phyloP scores from a whole-genome alignment of 2,797 vertebrate genomes.

The Sebastes jordani region DNA sequence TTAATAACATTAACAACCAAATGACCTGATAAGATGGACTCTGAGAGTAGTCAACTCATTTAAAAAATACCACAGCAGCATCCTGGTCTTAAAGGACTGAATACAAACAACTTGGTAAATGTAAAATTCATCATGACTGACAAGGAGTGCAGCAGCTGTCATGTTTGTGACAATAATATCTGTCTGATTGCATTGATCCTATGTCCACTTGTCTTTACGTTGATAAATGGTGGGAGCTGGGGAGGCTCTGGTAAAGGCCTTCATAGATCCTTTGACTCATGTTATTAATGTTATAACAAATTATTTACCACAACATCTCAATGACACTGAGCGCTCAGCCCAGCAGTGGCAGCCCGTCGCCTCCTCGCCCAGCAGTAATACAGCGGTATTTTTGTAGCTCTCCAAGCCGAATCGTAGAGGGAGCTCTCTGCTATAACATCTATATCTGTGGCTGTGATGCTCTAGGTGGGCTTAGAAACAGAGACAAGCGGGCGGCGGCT shows the following conservation, averaged over 20 bases:
- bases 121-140: not conserved
- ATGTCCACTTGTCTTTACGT: not conserved
- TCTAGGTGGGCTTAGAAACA: conserved; percentile 73
- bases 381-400: conserved; percentile 81
- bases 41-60: not conserved
- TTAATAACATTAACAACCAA: not conserved
- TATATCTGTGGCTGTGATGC: conserved; percentile 71
- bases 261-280: not conserved
- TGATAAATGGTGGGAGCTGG: not conserved
- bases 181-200: not conserved
- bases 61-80: not conserved
- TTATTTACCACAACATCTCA: not conserved
- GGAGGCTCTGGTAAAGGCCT: conserved; percentile 27
- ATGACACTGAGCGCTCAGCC: not conserved
- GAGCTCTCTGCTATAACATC: conserved; percentile 82
- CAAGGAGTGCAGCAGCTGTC: not conserved
- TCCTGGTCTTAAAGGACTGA: accelerated
- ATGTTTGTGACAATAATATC: not conserved
- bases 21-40: not conserved
- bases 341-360: conserved; percentile 28
- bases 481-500: conserved; percentile 67
- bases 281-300: not conserved
- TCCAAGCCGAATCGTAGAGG: conserved; percentile 86
- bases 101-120: not conserved
- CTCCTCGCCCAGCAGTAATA: conserved; percentile 24